These are phyloP conservation scores for Gortyna flavago DNA, from an alignment of 2,888 invertebrate species.

Conservation along the genomic window DNA sequence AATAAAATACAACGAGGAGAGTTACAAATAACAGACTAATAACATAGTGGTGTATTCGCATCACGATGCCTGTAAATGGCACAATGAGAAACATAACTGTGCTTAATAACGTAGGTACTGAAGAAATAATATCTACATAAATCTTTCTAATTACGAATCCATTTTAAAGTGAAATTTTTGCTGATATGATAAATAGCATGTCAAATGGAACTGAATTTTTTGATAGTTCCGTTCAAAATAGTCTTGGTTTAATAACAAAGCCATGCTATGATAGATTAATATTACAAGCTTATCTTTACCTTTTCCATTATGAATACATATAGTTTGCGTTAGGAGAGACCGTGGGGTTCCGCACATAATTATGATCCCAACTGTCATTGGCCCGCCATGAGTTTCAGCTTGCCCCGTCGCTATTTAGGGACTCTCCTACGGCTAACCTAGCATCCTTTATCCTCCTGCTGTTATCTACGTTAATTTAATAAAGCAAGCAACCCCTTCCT, in stretches of 20 bases:
- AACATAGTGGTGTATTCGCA: constrained; percentile 31
- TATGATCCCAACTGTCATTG: not conserved
- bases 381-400: not conserved
- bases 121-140: not conserved
- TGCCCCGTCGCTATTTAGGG: not conserved
- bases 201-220: not conserved
- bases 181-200: not conserved
- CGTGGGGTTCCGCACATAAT: not conserved
- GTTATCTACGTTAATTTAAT: too few relatives aligned
- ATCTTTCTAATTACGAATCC: not conserved
- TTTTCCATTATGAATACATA: not conserved
- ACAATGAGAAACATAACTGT: constrained; percentile 4
- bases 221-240: not conserved
- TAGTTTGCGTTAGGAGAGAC: not conserved
- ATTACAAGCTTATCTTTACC: not conserved
- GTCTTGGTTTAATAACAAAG: not conserved
- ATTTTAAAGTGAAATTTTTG: not conserved
- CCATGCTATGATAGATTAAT: not conserved
- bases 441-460: not conserved
- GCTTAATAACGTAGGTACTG: not conserved
- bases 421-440: not conserved
- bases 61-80: constrained; percentile 30
- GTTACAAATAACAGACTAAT: constrained; percentile 17
- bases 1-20: constrained; percentile 42
- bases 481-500: not conserved